Evolutionary conservation across 2,797 vertebrate genomes (phyloP).

Genomic region (Lateolabrax maculatus): DNA sequence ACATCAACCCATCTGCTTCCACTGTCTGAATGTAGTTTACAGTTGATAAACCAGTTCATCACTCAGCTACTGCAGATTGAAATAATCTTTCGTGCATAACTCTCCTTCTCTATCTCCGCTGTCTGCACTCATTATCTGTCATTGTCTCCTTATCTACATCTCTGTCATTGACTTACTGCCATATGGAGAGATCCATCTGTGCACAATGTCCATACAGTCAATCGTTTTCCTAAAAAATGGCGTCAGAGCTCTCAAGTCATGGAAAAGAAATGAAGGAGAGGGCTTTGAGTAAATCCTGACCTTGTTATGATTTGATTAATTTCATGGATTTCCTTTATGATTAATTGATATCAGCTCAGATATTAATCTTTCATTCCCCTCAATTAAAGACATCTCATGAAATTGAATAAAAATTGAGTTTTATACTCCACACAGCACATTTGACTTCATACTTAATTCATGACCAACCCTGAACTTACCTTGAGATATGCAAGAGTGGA

Average conservation of each 20-base stretch:
- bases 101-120: background rate
- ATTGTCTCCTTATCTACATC: slow-evolving; percentile 32
- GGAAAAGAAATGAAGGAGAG: background rate
- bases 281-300: background rate
- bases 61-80: background rate
- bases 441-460: slow-evolving; percentile 74
- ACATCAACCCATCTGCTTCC: background rate
- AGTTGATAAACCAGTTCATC: background rate
- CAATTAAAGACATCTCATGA: slow-evolving; percentile 22
- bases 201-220: slow-evolving; percentile 11
- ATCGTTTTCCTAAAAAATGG: background rate
- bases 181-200: slow-evolving; percentile 31
- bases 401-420: slow-evolving; percentile 40
- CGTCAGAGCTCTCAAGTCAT: slow-evolving; percentile 10
- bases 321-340: slow-evolving; percentile 41
- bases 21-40: background rate
- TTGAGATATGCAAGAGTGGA: slow-evolving; percentile 56
- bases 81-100: background rate
- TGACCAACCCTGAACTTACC: slow-evolving; percentile 57
- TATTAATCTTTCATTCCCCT: slow-evolving; percentile 19
- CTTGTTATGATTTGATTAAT: slow-evolving; percentile 40
- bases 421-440: slow-evolving; percentile 30
- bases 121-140: slow-evolving; percentile 35
- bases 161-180: slow-evolving; percentile 21
- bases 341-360: slow-evolving; percentile 36